These are phyloP conservation scores for Colistium nudipinnis DNA, from an alignment of 2,113 vertebrate species.

Conservation along the genomic window DNA sequence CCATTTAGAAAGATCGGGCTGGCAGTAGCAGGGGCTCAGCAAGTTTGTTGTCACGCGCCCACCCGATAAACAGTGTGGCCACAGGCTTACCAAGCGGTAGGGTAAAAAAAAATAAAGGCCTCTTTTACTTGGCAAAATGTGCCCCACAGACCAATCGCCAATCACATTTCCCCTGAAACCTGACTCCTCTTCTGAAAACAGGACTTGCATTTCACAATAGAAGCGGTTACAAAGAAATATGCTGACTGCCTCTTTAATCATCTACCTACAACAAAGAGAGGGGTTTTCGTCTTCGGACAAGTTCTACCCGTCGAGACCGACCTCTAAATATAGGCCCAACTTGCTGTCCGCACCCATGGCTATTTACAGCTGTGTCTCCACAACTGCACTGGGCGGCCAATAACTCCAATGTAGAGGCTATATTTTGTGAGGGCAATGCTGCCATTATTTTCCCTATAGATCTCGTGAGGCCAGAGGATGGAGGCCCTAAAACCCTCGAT, in stretches of 20 bases:
- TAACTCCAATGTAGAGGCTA: constrained; percentile 44
- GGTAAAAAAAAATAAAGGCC: too few species aligned
- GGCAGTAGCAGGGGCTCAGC: too few species aligned
- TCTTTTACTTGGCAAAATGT: too few species aligned
- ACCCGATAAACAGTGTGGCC: too few species aligned
- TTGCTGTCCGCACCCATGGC: constrained; percentile 67
- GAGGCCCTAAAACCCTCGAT: neutral
- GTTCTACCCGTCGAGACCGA: constrained; percentile 50
- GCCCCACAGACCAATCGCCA: neutral
- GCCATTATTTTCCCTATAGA: constrained; percentile 6
- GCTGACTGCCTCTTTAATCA: neutral
- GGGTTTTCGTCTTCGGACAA: constrained; percentile 29
- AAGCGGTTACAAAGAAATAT: too few species aligned
- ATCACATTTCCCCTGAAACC: neutral
- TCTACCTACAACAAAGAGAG: too few species aligned
- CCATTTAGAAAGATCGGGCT: too few species aligned
- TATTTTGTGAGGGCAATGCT: constrained; percentile 29
- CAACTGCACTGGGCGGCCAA: constrained; percentile 44
- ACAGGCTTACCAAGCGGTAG: too few species aligned
- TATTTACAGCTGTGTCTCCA: constrained; percentile 75
- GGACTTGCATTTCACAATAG: too few species aligned
- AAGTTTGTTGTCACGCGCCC: too few species aligned
- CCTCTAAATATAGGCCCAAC: constrained; percentile 74
- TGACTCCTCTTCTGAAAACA: neutral
- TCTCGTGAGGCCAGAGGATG: constrained; percentile 2